phyloP scores from a whole-genome alignment of 2,888 invertebrate species.

The Teleiodes luculella region DNA sequence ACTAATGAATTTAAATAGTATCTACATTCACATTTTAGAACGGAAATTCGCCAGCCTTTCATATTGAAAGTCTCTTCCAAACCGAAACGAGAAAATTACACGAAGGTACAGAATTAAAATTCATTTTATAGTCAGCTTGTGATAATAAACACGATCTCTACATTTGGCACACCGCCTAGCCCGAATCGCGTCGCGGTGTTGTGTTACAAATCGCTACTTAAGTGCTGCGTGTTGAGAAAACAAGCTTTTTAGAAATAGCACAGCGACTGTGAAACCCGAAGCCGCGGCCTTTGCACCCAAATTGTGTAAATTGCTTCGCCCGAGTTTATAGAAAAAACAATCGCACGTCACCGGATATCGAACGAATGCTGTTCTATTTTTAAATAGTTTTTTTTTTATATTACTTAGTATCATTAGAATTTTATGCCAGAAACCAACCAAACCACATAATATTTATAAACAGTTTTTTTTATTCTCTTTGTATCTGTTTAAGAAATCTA shows the following conservation, averaged over 20 bases:
- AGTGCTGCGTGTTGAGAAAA: constrained; percentile 72
- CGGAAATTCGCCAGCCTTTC: too few species aligned
- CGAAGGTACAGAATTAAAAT: constrained; percentile 1
- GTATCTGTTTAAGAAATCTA: too few species aligned
- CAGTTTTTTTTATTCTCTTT: too few species aligned
- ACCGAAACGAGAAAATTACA: not conserved
- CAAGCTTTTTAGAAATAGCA: constrained; percentile 76
- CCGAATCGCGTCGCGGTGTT: constrained; percentile 54
- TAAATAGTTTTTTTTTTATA: constrained; percentile 11
- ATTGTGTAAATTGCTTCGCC: constrained; percentile 71
- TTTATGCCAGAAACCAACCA: too few species aligned
- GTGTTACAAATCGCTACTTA: constrained; percentile 67
- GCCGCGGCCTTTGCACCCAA: constrained; percentile 66
- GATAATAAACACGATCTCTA: constrained; percentile 32
- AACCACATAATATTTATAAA: too few species aligned
- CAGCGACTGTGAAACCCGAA: constrained; percentile 51
- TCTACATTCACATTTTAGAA: too few species aligned
- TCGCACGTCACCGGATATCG: constrained; percentile 40
- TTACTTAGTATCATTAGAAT: not conserved
- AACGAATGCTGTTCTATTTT: constrained; percentile 34
- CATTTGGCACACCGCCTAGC: constrained; percentile 64
- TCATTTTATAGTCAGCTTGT: constrained; percentile 16
- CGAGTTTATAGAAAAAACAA: constrained; percentile 69
- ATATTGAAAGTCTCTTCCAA: not conserved
- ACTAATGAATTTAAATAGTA: too few species aligned